Evolutionary conservation across 2,888 invertebrate species (phyloP).

Genomic region (Tetranychus piercei): DNA sequence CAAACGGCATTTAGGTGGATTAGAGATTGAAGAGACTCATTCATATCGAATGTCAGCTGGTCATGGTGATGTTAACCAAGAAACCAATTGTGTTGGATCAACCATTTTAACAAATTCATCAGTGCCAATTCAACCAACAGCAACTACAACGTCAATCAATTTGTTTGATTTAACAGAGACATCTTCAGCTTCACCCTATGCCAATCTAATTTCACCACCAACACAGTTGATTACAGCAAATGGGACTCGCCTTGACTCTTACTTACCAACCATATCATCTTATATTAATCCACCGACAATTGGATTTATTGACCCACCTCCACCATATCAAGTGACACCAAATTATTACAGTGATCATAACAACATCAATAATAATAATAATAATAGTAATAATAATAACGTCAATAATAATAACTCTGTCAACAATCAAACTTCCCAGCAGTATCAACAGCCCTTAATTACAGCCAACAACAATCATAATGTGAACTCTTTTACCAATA

Average conservation of each 20-base stretch:
- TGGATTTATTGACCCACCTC: constrained; percentile 12
- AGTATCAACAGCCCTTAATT: background rate
- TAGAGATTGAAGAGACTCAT: constrained; percentile 4
- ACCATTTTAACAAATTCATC: no score
- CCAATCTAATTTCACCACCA: background rate
- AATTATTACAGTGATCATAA: background rate
- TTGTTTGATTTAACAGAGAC: background rate
- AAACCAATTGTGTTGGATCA: no score
- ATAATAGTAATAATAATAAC: constrained; percentile 5
- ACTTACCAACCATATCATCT: constrained; percentile 9
- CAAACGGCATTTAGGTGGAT: background rate
- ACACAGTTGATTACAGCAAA: background rate
- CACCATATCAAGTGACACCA: constrained; percentile 9
- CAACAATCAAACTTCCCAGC: background rate
- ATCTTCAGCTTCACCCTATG: background rate
- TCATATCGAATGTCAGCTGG: background rate
- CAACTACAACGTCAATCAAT: background rate
- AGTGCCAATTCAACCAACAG: background rate
- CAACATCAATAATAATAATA: background rate
- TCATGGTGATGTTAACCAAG: background rate
- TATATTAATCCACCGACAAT: background rate
- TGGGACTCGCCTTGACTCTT: background rate
- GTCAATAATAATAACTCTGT: background rate
- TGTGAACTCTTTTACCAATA: background rate
- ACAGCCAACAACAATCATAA: background rate